A percentile compares a stretch with the other conserved stretches of the same genome.
These are phyloP conservation scores for Patagioenas fasciata DNA, from an alignment of 2,113 vertebrate genomes.

Conservation along the genomic window DNA sequence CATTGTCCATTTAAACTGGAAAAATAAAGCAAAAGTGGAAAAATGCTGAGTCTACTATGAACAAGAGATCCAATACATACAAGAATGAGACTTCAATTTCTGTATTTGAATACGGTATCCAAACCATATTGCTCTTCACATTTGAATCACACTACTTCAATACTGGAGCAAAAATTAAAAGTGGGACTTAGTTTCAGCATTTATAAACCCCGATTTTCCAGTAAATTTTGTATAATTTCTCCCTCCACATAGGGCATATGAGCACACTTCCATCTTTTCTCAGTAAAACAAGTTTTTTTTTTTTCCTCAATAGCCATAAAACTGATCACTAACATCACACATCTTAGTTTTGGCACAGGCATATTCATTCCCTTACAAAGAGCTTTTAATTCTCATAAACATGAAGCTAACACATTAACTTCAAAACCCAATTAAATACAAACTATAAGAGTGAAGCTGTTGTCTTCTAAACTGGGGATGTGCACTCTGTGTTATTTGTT, in stretches of 20 bases:
- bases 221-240: neutral
- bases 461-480: neutral
- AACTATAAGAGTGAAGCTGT: neutral
- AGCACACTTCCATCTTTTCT: neutral
- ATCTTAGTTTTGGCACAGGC: neutral
- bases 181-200: neutral
- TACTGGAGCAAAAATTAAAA: neutral
- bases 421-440: neutral
- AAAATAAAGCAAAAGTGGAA: neutral
- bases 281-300: neutral
- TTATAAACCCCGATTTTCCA: neutral
- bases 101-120: neutral
- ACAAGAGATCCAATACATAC: neutral
- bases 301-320: neutral
- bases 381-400: neutral
- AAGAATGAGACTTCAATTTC: neutral
- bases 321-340: neutral
- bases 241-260: neutral
- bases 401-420: neutral
- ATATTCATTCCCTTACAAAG: neutral
- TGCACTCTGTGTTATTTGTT: neutral
- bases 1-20: too few relatives aligned
- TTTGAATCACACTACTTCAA: fast-evolving
- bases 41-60: neutral
- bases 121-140: neutral